These are phyloP conservation scores for Atta cephalotes DNA, from an alignment of 1,140 invertebrate species.

Conservation along the genomic window DNA sequence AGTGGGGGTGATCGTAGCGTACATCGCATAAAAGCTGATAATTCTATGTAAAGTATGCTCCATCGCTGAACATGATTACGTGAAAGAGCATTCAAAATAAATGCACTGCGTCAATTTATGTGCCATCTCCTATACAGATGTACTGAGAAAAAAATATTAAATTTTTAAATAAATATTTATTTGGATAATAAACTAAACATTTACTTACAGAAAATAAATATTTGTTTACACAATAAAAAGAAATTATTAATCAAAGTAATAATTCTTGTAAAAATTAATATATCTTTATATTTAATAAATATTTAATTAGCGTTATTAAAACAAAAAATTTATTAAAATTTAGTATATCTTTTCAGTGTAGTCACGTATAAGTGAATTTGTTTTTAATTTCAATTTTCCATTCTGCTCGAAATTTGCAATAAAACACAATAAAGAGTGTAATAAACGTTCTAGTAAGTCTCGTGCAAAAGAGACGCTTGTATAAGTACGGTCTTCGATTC, in stretches of 20 bases:
- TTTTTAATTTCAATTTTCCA: background rate
- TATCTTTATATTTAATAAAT: no score
- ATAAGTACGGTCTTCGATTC: background rate
- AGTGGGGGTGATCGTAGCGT: constrained; percentile 13
- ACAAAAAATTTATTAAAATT: no score
- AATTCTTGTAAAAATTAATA: no score
- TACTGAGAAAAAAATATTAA: no score
- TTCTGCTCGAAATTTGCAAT: background rate
- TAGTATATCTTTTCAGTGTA: no score
- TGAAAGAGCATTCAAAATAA: constrained; percentile 18
- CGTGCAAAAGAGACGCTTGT: background rate
- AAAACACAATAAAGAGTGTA: background rate
- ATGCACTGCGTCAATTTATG: constrained; percentile 34
- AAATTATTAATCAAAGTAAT: no score
- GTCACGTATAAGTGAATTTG: background rate
- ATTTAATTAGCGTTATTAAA: no score
- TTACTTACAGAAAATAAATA: no score
- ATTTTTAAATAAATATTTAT: no score
- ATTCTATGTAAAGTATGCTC: constrained; percentile 26
- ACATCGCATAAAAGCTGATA: constrained; percentile 62
- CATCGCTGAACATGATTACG: constrained; percentile 49
- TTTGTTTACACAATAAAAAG: no score
- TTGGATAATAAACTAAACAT: no score
- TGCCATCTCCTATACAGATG: background rate
- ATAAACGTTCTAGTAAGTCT: background rate